These are phyloP conservation scores for Gyrodactylus salaris DNA, from an alignment of 1,140 invertebrate genomes.

Conservation along the genomic window DNA sequence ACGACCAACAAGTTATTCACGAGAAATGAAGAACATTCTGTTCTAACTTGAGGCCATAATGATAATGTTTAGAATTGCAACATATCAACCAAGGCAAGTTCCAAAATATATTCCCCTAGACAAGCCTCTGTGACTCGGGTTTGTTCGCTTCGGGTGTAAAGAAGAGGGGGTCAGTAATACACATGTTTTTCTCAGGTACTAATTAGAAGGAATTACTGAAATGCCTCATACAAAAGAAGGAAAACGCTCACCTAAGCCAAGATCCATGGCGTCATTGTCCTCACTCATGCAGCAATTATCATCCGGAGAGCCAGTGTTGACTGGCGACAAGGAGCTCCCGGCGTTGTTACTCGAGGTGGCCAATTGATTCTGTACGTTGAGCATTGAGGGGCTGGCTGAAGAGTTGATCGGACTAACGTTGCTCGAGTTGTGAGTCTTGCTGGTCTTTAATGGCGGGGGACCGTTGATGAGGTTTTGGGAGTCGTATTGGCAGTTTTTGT, in stretches of 20 bases:
- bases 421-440: too few species aligned
- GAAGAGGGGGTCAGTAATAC: too few species aligned
- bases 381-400: neutral
- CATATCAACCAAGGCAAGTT: too few species aligned
- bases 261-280: constrained; percentile 5
- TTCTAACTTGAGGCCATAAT: neutral
- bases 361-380: neutral
- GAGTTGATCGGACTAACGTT: neutral
- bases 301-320: neutral
- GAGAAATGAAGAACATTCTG: too few species aligned
- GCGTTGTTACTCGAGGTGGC: neutral
- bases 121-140: too few species aligned
- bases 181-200: neutral
- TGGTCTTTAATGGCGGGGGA: neutral
- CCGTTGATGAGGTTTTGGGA: too few species aligned
- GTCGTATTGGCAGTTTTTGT: too few species aligned
- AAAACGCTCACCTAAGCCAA: neutral
- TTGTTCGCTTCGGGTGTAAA: too few species aligned
- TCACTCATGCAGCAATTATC: constrained; percentile 8
- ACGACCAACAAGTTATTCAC: too few species aligned
- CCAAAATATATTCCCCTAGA: too few species aligned
- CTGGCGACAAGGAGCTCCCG: neutral
- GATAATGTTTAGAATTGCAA: too few species aligned
- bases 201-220: neutral
- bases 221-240: neutral